These are phyloP conservation scores for Lacanobia wlatinum DNA, from an alignment of 2,888 invertebrate genomes.

Conservation along the genomic window DNA sequence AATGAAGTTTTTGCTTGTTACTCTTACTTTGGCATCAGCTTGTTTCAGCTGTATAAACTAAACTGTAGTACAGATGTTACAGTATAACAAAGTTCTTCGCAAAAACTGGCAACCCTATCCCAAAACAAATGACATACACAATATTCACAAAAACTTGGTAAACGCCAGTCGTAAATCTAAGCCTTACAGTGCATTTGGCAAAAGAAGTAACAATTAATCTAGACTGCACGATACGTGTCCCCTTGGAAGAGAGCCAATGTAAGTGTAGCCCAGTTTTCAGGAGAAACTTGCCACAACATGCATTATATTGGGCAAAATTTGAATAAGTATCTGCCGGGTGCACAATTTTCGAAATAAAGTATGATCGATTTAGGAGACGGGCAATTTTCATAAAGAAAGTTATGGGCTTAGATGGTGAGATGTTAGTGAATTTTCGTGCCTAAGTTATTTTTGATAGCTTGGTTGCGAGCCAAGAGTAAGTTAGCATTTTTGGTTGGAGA, in stretches of 20 bases:
- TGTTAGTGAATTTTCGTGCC: conserved; percentile 14
- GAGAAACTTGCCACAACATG: conserved; percentile 70
- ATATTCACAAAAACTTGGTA: conserved; percentile 73
- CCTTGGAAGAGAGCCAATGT: conserved; percentile 80
- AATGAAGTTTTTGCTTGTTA: neutral
- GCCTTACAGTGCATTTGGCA: conserved; percentile 83
- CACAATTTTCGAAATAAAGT: conserved; percentile 60
- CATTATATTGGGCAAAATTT: conserved; percentile 64
- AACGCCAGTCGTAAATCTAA: conserved; percentile 75
- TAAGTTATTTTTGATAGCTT: conserved; percentile 42
- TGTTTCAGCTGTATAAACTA: too few species aligned
- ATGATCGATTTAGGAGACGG: conserved; percentile 56
- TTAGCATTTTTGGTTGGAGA: neutral
- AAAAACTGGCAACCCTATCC: conserved; percentile 34
- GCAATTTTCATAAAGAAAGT: conserved; percentile 44
- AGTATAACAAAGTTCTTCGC: neutral
- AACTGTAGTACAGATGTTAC: neutral
- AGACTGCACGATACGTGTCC: conserved; percentile 74
- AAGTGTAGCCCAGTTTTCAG: conserved; percentile 59
- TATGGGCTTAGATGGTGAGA: conserved; percentile 6
- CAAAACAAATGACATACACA: conserved; percentile 68
- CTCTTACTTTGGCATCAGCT: neutral
- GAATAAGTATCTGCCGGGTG: conserved; percentile 60
- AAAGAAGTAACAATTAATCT: conserved; percentile 87
- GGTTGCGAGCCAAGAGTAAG: conserved; percentile 22